Base-by-base conservation (phyloP, 2,888 invertebrate species). In the Adineta ricciae region DNA sequence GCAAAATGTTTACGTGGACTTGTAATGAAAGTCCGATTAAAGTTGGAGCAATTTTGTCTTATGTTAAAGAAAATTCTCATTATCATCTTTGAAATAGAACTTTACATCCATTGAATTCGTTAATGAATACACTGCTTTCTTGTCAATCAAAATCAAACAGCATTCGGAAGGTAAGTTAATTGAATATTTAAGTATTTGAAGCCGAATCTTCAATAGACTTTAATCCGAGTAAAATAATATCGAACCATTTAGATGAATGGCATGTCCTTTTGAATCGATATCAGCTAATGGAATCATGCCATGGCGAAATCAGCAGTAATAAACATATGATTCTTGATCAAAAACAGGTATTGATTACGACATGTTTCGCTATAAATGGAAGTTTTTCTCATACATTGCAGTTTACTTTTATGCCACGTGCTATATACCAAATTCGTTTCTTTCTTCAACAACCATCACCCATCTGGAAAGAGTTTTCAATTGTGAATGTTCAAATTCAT, bases 371-470 rank as follows among this genome's bases (percentile, higher is more conserved):
- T 2, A 46, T 41, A 14, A 49, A 49, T 83, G 1, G 11, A 41
- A 21, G 24, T 2, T 11, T 24, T 1, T 14, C 24, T 3, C 41
- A n/a, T 78, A 9, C 41, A 9, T 41, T 78, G 3, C 41, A 78
- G 78, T 41, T 78, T 19, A n/a, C 41, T 2, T 78, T 41, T 78
- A 78, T 78, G n/a, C 78, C 78, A 78, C 78, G 78, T n/a, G 1
- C 41, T 41, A 78, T 85, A n/a, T 82, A 73, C 32, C 84, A 85
- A 56, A 24, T 85, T 3, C 52, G 85, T 7, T 56, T 85, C 64
- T 38, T 85, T 52, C 85, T 85, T 85, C 85, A 85, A 83, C 85
- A 85, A 46, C 85, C 85, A 36, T 85, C 85, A 38, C 36, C 64
- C 5, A 50, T 82, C 16, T 85, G 83, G 83, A 84, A 85, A 85